Conservation (phyloP, 2,797 vertebrate species). For the Erethizon dorsatum region DNA sequence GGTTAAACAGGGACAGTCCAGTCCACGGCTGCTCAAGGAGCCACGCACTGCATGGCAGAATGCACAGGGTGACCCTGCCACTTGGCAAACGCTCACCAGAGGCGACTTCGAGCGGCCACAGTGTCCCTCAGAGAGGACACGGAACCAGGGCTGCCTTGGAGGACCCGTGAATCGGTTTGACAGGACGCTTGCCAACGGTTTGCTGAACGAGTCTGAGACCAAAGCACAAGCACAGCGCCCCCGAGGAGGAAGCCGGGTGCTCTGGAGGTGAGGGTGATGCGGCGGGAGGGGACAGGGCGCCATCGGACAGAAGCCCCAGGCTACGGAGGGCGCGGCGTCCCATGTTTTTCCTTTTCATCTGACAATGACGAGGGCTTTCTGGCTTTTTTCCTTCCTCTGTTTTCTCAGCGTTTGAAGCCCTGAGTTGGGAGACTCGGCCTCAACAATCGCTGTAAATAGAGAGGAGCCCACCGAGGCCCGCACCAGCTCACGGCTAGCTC, state of each 20-base stretch:
- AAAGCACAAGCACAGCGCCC: constrained; percentile 78
- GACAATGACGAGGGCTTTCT: rapidly evolving
- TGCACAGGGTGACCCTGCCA: background rate
- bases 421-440: background rate
- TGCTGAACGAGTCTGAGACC: constrained; percentile 80
- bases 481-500: background rate
- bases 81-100: background rate
- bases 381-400: background rate
- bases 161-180: background rate
- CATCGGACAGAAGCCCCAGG: background rate
- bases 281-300: background rate
- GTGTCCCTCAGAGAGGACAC: background rate
- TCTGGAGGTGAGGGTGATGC: background rate
- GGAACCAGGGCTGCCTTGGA: no score
- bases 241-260: constrained; percentile 68
- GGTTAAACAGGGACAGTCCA: background rate
- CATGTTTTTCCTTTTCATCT: background rate
- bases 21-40: background rate
- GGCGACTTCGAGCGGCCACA: background rate
- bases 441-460: background rate
- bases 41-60: background rate
- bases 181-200: background rate
- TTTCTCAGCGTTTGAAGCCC: constrained; percentile 22
- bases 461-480: background rate
- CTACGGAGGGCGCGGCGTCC: rapidly evolving